These are phyloP conservation scores for Helarctos malayanus DNA, from an alignment of 2,797 vertebrate genomes.

Conservation along the genomic window DNA sequence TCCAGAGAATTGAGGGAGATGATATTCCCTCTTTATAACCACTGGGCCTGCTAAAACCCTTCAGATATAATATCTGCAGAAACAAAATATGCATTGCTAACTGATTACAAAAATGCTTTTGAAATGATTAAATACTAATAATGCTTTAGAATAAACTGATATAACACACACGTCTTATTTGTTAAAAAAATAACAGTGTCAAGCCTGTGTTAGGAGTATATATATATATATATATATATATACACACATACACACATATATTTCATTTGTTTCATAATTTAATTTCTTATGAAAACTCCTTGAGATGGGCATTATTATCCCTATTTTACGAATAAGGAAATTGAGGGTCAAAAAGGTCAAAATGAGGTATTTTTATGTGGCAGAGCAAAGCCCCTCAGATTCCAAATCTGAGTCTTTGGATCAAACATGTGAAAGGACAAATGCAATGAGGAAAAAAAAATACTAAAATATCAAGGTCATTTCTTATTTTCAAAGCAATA, in stretches of 20 bases:
- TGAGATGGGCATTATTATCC: not conserved
- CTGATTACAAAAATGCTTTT: not conserved
- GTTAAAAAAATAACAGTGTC: not conserved
- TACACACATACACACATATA: not conserved
- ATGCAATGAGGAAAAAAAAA: not conserved
- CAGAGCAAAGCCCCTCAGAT: not conserved
- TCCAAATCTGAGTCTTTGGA: not conserved
- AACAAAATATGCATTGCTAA: slow-evolving; percentile 54
- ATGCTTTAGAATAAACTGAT: not conserved
- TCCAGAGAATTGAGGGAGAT: slow-evolving; percentile 52
- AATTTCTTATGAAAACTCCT: not conserved
- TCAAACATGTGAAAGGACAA: not conserved
- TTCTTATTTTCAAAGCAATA: not conserved
- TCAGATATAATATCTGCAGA: slow-evolving; percentile 44
- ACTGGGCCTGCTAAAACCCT: not conserved
- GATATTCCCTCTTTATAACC: slow-evolving; percentile 56
- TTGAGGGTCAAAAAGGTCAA: not conserved
- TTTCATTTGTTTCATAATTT: slow-evolving; percentile 9
- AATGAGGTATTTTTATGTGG: not conserved
- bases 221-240: not conserved
- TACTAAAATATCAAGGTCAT: not conserved
- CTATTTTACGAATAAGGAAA: slow-evolving; percentile 14
- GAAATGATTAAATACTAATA: slow-evolving; percentile 30
- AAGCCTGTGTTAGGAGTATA: not conserved
- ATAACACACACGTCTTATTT: not conserved